phyloP scores from a whole-genome alignment of 2,113 vertebrate genomes.

The Cheirogaleus medius region DNA sequence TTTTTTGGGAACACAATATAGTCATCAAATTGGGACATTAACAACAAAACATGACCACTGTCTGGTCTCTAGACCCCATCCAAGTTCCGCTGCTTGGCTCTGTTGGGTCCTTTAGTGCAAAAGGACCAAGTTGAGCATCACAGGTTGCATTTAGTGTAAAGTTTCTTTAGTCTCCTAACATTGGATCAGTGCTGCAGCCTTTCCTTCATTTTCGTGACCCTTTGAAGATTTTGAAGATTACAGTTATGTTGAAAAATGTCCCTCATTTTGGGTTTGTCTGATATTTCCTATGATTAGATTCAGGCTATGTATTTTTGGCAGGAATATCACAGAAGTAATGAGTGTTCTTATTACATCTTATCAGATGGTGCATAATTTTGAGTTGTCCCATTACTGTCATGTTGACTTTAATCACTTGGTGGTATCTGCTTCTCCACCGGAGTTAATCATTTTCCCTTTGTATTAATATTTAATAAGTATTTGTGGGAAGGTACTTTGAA shows the following conservation, averaged over 20 bases:
- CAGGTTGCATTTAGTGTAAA: neutral
- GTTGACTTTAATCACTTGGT: neutral
- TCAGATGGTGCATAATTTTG: neutral
- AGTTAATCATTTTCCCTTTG: neutral
- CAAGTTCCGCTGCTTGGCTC: neutral
- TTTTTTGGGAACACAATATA: neutral
- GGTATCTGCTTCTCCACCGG: neutral
- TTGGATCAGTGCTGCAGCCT: neutral
- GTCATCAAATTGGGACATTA: neutral
- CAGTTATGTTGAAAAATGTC: neutral
- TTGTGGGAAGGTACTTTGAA: neutral
- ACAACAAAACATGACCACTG: neutral
- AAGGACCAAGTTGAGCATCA: neutral
- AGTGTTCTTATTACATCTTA: neutral
- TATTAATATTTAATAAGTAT: neutral
- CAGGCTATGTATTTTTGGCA: neutral
- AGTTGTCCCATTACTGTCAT: neutral
- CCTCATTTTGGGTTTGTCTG: no score
- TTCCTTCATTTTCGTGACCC: neutral
- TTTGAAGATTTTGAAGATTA: neutral
- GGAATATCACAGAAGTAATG: neutral
- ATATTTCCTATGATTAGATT: neutral
- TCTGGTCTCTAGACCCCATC: neutral
- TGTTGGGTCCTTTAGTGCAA: neutral
- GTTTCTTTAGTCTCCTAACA: neutral